These are phyloP conservation scores for Microcebus griseorufus DNA, from an alignment of 2,113 vertebrate genomes.

Conservation along the genomic window DNA sequence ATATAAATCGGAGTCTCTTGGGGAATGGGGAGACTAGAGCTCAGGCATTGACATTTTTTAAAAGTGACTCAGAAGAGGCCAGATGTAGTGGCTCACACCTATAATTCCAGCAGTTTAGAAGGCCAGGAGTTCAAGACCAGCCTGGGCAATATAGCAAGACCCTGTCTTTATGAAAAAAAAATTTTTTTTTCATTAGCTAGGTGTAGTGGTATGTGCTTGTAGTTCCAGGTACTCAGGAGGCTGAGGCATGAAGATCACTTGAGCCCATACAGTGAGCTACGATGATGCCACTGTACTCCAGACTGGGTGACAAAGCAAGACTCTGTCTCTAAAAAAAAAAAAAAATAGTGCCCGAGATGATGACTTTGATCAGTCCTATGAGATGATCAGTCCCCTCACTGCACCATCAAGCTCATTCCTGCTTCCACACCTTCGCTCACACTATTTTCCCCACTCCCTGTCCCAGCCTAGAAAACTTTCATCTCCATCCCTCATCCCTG, in stretches of 20 bases:
- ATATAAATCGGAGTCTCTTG: not conserved
- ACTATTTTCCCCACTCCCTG: not conserved
- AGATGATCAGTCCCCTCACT: not conserved
- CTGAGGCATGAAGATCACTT: not conserved
- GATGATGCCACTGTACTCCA: not conserved
- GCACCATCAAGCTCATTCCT: not conserved
- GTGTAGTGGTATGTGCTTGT: not conserved
- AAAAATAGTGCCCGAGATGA: not conserved
- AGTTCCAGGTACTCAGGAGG: not conserved
- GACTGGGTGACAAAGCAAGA: not conserved
- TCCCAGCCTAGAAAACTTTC: not conserved
- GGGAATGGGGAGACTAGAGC: not conserved
- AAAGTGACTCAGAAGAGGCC: not conserved
- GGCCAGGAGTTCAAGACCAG: not conserved
- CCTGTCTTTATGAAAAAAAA: too few species aligned
- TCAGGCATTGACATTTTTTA: not conserved
- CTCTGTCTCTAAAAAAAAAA: not conserved
- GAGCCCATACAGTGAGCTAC: not conserved
- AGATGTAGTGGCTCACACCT: not conserved
- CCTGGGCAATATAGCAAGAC: too few species aligned
- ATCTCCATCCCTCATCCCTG: not conserved
- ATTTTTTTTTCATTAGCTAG: not conserved
- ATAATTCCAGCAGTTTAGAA: not conserved
- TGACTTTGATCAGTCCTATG: constrained; percentile 9
- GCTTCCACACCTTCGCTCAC: not conserved